phyloP scores from a whole-genome alignment of 2,797 vertebrate species.

The Euphonia xanthogaster region DNA sequence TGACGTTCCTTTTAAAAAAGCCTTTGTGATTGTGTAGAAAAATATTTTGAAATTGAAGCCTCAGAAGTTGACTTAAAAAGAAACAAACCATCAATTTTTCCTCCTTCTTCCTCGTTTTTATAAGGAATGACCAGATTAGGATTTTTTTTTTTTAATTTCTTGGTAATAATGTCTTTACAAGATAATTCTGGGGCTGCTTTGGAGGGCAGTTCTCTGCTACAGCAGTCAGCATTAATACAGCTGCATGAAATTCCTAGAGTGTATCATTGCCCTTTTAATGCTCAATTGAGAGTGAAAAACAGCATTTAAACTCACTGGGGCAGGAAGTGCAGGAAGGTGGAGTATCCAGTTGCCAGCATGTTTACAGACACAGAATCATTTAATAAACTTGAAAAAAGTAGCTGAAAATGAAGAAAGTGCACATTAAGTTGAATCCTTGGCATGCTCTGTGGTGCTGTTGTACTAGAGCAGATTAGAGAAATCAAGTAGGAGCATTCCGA shows the following conservation, averaged over 20 bases:
- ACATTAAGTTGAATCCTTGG: not conserved
- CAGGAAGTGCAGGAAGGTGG: not conserved
- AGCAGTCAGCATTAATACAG: not conserved
- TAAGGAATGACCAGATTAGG: not conserved
- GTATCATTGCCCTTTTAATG: not conserved
- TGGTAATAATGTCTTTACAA: not conserved
- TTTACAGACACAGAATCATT: not conserved
- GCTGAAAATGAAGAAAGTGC: not conserved
- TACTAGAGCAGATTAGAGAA: not conserved
- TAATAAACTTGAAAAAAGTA: not conserved
- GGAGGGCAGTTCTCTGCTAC: not conserved
- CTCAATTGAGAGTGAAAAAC: conserved; percentile 22
- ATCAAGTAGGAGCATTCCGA: not conserved
- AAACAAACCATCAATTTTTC: rapidly evolving
- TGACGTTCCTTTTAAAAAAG: not conserved
- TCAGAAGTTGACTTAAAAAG: not conserved
- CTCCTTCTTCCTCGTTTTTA: not conserved
- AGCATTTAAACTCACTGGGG: not conserved
- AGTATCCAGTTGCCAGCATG: not conserved
- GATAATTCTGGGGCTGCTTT: not conserved
- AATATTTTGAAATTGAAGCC: not conserved
- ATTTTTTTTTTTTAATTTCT: not conserved
- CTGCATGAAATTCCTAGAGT: not conserved
- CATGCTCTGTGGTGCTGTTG: not conserved
- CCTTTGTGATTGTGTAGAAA: not conserved